Percentiles rank a stretch among this genome's conserved stretches.
These are phyloP conservation scores for Luperina testacea DNA, from an alignment of 2,888 invertebrate genomes.

Conservation along the genomic window DNA sequence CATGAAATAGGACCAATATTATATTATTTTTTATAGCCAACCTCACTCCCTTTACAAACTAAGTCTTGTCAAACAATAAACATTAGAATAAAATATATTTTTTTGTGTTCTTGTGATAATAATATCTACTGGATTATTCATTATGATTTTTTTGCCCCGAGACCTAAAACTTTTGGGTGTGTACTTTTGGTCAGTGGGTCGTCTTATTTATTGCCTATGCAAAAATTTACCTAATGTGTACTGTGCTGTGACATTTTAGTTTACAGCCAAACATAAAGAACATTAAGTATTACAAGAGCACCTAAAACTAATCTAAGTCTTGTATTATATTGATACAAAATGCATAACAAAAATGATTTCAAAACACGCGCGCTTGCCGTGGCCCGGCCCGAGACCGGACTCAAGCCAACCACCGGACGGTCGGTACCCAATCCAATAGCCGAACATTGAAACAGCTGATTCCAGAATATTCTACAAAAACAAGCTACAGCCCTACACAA, in stretches of 20 bases:
- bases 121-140: background rate
- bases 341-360: slow-evolving; percentile 50
- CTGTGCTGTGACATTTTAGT: background rate
- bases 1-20: background rate
- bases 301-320: background rate
- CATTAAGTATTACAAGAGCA: background rate
- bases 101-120: background rate
- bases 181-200: too few species aligned
- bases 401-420: slow-evolving; percentile 66
- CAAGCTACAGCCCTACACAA: slow-evolving; percentile 32
- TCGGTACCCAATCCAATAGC: slow-evolving; percentile 67
- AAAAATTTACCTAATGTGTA: background rate
- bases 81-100: background rate
- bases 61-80: background rate
- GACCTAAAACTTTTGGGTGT: background rate
- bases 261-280: background rate
- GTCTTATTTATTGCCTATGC: too few species aligned
- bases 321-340: background rate
- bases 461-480: slow-evolving; percentile 82
- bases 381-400: slow-evolving; percentile 41
- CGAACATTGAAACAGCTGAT: slow-evolving; percentile 80
- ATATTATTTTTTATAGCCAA: background rate
- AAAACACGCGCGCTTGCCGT: slow-evolving; percentile 70
- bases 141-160: background rate
- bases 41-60: background rate